phyloP scores from a whole-genome alignment of 2,888 invertebrate species.

The Rutpela maculata region DNA sequence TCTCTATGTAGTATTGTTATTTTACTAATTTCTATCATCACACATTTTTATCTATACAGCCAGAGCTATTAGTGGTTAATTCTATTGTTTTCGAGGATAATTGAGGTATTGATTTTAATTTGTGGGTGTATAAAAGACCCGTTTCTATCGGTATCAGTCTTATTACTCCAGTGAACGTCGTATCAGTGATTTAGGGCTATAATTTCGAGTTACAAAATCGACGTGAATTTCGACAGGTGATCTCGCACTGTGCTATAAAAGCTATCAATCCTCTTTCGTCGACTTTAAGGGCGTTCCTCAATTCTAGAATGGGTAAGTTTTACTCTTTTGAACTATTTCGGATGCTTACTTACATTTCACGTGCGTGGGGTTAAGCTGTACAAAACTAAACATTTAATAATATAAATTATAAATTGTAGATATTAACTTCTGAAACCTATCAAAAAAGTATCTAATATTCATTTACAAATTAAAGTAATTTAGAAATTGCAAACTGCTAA shows the following conservation, averaged over 20 bases:
- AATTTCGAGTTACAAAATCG: constrained; percentile 41
- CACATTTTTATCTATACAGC: constrained; percentile 8
- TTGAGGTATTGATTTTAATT: constrained; percentile 40
- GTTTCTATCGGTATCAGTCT: constrained; percentile 41
- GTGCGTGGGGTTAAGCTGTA: background rate
- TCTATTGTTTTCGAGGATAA: constrained; percentile 24
- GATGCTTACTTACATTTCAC: constrained; percentile 21
- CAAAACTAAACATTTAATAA: background rate
- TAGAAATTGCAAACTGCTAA: too few species aligned
- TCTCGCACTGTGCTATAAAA: constrained; percentile 39
- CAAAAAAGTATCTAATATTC: too few species aligned
- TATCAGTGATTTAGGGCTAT: constrained; percentile 46
- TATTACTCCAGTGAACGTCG: constrained; percentile 39
- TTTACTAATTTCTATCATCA: constrained; percentile 1
- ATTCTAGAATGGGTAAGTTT: constrained; percentile 43
- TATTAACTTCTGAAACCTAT: too few species aligned
- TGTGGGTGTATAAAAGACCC: constrained; percentile 46
- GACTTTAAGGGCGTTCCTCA: constrained; percentile 30
- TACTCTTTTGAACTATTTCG: constrained; percentile 24
- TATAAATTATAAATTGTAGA: too few species aligned
- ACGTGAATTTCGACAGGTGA: constrained; percentile 47
- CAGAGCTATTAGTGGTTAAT: constrained; percentile 13
- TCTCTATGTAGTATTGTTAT: background rate
- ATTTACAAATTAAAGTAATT: too few species aligned
- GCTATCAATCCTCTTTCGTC: constrained; percentile 40